These are phyloP conservation scores for Metopolophium dirhodum DNA, from an alignment of 1,140 invertebrate species.

Conservation along the genomic window DNA sequence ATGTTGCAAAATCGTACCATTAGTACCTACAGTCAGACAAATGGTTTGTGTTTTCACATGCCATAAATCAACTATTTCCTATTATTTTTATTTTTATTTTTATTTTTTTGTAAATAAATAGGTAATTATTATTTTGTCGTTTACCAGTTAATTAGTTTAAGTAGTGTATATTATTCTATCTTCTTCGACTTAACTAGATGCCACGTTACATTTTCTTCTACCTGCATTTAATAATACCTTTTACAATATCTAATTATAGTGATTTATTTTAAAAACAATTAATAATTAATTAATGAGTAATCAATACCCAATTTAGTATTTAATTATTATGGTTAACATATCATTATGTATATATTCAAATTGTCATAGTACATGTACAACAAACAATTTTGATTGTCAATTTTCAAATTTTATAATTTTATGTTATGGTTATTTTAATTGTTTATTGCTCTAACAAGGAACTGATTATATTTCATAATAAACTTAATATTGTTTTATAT, in stretches of 20 bases:
- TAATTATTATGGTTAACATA: neutral
- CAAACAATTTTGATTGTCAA: neutral
- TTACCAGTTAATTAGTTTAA: neutral
- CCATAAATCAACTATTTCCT: no score
- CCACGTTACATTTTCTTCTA: neutral
- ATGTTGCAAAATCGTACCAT: no score
- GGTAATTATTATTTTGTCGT: neutral
- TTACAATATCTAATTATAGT: neutral
- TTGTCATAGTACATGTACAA: neutral
- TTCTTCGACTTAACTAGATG: neutral
- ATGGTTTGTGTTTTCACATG: no score
- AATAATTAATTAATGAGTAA: neutral
- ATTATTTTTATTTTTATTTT: no score
- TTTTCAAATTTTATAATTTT: neutral
- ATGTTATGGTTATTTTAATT: neutral
- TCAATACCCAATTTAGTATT: neutral
- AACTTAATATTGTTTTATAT: neutral
- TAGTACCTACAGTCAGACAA: no score
- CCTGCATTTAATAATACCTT: neutral
- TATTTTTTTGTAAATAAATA: neutral
- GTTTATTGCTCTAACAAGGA: neutral
- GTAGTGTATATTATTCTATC: neutral
- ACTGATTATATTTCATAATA: neutral
- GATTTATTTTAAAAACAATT: neutral
- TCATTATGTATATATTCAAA: neutral